phyloP scores from a whole-genome alignment of 2,113 vertebrate species.

The Paracanthobrama guichenoti region DNA sequence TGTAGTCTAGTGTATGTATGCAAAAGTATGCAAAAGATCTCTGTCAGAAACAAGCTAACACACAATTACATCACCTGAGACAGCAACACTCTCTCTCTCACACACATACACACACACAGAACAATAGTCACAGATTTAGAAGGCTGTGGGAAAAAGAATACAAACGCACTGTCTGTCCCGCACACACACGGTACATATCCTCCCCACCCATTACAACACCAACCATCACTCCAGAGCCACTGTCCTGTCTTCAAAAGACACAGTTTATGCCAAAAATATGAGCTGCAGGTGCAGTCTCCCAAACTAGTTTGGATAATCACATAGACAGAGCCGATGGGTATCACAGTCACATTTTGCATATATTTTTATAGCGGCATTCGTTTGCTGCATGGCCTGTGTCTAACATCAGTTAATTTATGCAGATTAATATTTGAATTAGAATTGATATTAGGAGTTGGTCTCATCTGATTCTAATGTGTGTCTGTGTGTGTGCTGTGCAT shows the following conservation, averaged over 20 bases:
- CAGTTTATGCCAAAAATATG: background rate
- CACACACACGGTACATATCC: conserved; percentile 55
- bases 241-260: background rate
- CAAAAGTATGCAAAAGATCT: background rate
- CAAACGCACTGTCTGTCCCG: conserved; percentile 69
- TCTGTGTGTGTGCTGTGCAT: background rate
- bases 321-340: background rate
- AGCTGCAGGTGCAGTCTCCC: background rate
- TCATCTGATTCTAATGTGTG: background rate
- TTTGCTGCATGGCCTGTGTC: background rate
- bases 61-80: conserved; percentile 26
- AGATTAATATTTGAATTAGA: background rate
- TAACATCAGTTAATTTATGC: background rate
- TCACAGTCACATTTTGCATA: background rate
- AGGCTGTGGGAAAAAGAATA: conserved; percentile 82
- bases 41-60: background rate
- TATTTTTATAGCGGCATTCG: background rate
- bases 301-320: background rate
- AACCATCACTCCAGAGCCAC: background rate
- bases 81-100: conserved; percentile 27
- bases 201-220: conserved; percentile 43
- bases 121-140: conserved; percentile 89
- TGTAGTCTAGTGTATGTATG: background rate
- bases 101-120: conserved; percentile 56
- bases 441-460: background rate